phyloP scores from a whole-genome alignment of 1,140 invertebrate genomes.

The Drosophila equinoxialis region DNA sequence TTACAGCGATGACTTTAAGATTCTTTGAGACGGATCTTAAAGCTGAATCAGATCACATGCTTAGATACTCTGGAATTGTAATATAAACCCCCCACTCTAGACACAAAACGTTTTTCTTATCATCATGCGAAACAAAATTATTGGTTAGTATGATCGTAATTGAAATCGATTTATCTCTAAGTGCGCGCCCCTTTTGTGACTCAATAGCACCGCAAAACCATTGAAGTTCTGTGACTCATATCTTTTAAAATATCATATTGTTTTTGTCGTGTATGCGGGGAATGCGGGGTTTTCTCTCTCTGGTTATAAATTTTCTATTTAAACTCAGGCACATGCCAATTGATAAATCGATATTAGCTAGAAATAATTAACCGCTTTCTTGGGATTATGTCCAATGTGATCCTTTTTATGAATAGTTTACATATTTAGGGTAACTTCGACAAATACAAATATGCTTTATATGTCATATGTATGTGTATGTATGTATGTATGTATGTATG shows the following conservation, averaged over 20 bases:
- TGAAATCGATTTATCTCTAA: conserved; percentile 2
- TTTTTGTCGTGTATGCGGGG: not conserved
- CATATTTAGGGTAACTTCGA: too few species aligned
- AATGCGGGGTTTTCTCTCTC: not conserved
- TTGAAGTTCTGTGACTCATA: not conserved
- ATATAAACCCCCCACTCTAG: not conserved
- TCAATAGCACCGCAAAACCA: not conserved
- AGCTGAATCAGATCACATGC: too few species aligned
- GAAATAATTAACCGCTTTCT: not conserved
- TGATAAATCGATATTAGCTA: not conserved
- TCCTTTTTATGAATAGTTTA: too few species aligned
- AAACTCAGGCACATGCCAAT: too few species aligned
- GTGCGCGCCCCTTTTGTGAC: not conserved
- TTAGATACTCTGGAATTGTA: too few species aligned
- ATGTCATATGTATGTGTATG: not conserved
- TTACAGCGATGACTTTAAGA: not conserved
- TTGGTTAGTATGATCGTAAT: not conserved
- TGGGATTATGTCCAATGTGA: too few species aligned
- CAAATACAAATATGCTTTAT: too few species aligned
- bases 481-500: not conserved
- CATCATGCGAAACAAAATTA: not conserved
- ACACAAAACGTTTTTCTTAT: conserved; percentile 2
- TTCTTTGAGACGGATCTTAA: too few species aligned
- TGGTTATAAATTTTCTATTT: too few species aligned
- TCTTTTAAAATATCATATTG: not conserved